phyloP scores from a whole-genome alignment of 2,888 invertebrate species.

The Anthrax anthrax region DNA sequence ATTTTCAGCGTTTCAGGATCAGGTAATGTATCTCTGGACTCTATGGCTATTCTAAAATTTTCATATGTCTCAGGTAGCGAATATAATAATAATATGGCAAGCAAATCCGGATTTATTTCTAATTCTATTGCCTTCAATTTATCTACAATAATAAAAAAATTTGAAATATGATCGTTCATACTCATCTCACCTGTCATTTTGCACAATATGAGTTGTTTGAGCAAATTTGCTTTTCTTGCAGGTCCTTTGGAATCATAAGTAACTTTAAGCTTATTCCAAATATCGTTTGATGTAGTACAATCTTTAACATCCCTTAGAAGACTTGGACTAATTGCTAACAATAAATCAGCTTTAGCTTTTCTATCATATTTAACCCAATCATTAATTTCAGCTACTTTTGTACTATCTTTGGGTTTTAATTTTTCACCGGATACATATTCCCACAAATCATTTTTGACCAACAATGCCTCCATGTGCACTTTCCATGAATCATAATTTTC shows the following conservation, averaged over 20 bases:
- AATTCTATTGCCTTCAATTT: neutral
- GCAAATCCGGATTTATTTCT: neutral
- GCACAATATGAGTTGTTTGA: neutral
- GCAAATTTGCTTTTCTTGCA: neutral
- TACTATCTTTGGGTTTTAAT: neutral
- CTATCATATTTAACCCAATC: too few relatives aligned
- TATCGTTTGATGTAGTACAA: too few relatives aligned
- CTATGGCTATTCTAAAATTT: neutral
- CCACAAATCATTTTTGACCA: neutral
- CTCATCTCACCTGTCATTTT: neutral
- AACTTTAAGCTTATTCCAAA: neutral
- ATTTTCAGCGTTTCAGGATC: neutral
- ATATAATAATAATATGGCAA: neutral
- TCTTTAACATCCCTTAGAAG: too few relatives aligned
- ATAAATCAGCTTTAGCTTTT: too few relatives aligned
- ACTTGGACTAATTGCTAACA: too few relatives aligned
- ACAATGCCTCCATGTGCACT: too few relatives aligned
- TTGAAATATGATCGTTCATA: neutral
- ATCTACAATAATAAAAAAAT: neutral
- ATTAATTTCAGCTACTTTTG: too few relatives aligned
- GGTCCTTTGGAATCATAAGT: neutral
- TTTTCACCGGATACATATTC: neutral
- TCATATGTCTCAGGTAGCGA: neutral
- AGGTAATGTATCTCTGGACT: neutral
- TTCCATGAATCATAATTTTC: too few relatives aligned